Conservation (phyloP, 2,797 vertebrate species). For the Falco biarmicus region DNA sequence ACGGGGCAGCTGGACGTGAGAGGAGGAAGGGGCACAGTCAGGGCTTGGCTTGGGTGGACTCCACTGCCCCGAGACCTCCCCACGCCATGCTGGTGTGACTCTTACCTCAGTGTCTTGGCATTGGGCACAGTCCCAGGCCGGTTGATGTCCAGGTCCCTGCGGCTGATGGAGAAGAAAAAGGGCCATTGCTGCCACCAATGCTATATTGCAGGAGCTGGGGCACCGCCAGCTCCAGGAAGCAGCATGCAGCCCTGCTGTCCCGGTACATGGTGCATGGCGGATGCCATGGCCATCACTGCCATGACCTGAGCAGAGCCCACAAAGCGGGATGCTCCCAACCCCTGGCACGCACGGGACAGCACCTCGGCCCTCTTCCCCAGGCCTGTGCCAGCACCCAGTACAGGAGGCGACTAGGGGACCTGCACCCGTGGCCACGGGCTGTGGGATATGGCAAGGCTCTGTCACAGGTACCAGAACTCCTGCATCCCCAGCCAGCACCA, state of each 20-base stretch:
- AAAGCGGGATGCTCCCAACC: not conserved
- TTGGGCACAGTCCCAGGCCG: constrained; percentile 90
- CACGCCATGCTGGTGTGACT: rapidly evolving
- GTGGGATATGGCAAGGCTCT: not conserved
- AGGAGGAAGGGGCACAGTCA: not conserved
- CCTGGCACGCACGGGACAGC: not conserved
- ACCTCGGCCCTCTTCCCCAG: not conserved
- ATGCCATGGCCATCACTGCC: not conserved
- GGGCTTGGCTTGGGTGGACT: not conserved
- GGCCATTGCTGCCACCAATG: not conserved
- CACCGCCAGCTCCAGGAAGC: not conserved
- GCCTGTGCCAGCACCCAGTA: not conserved
- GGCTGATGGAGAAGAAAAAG: constrained; percentile 76
- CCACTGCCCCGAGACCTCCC: not conserved
- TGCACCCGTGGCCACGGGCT: rapidly evolving
- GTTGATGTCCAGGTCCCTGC: constrained; percentile 96
- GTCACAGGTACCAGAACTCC: not conserved
- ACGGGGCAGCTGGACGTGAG: constrained; percentile 85
- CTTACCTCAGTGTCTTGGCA: constrained; percentile 92
- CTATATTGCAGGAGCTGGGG: not conserved
- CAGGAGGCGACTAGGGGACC: not conserved
- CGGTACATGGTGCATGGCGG: not conserved
- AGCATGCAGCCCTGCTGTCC: rapidly evolving
- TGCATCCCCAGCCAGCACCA: not conserved
- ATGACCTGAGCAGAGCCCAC: rapidly evolving